A percentile compares a stretch with the other conserved stretches of the same genome.
These are phyloP conservation scores for Platalea minor DNA, from an alignment of 2,797 vertebrate species.

Conservation along the genomic window DNA sequence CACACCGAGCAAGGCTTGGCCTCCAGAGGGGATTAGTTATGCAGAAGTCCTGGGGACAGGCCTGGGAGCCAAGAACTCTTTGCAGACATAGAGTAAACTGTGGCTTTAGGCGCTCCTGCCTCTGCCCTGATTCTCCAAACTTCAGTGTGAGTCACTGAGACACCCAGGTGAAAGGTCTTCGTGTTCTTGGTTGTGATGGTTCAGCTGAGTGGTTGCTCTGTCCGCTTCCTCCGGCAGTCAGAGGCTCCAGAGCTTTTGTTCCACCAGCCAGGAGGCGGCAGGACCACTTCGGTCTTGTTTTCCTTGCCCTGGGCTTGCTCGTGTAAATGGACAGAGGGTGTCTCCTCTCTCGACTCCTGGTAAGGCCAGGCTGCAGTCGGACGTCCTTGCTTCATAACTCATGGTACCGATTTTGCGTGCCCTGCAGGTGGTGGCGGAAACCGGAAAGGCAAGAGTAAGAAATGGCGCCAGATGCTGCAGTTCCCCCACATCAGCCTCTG, in stretches of 20 bases:
- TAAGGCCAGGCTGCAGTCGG: background rate
- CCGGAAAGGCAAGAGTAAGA: slow-evolving; percentile 98
- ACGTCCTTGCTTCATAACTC: background rate
- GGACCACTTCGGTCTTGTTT: background rate
- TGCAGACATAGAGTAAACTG: background rate
- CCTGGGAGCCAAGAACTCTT: background rate
- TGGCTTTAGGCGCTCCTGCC: background rate
- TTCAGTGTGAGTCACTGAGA: background rate
- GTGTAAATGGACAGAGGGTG: background rate
- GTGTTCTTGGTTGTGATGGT: background rate
- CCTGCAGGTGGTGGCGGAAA: slow-evolving; percentile 91
- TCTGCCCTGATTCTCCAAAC: background rate
- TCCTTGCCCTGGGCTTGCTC: background rate
- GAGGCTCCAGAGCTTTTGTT: background rate
- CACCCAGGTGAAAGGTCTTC: background rate
- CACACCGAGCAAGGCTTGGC: background rate
- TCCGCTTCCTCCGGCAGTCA: background rate
- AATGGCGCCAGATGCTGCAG: slow-evolving; percentile 98
- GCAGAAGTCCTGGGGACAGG: background rate
- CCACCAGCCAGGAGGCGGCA: background rate
- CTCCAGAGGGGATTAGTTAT: background rate
- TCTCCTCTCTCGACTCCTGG: background rate
- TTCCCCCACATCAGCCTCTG: slow-evolving; percentile 96
- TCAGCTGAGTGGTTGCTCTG: background rate
- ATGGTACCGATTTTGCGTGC: background rate